phyloP scores from a whole-genome alignment of 2,113 vertebrate genomes.

The Spermophilus dauricus region DNA sequence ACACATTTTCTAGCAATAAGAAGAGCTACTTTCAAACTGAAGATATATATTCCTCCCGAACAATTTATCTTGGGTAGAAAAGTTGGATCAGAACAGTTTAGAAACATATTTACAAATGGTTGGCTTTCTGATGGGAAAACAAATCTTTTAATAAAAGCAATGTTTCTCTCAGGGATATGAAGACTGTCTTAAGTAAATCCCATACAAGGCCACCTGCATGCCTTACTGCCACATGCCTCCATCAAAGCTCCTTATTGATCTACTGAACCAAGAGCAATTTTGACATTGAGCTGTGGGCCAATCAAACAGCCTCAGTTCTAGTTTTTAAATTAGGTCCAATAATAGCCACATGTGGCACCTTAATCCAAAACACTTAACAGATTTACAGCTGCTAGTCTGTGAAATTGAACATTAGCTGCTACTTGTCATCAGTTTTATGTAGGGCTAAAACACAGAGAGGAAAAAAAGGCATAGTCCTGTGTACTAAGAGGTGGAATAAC shows the following conservation, averaged over 20 bases:
- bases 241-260: not conserved
- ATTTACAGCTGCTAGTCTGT: conserved; percentile 50
- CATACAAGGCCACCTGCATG: not conserved
- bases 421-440: not conserved
- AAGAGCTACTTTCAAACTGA: conserved; percentile 36
- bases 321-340: conserved; percentile 35
- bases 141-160: conserved; percentile 31
- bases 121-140: conserved; percentile 10
- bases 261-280: conserved; percentile 27
- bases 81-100: not conserved
- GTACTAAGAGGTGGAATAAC: not conserved
- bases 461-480: not conserved
- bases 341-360: not conserved
- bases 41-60: not conserved
- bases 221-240: rapidly evolving
- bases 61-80: conserved; percentile 30
- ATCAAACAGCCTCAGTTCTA: conserved; percentile 6
- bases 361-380: conserved; percentile 54
- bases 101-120: conserved; percentile 34
- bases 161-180: not conserved
- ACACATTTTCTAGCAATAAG: conserved; percentile 2
- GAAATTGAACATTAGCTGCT: conserved; percentile 53
- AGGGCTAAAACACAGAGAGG: not conserved
- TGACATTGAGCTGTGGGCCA: not conserved
- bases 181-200: not conserved